phyloP scores from a whole-genome alignment of 2,888 invertebrate species.

The Cartodere bifasciata region DNA sequence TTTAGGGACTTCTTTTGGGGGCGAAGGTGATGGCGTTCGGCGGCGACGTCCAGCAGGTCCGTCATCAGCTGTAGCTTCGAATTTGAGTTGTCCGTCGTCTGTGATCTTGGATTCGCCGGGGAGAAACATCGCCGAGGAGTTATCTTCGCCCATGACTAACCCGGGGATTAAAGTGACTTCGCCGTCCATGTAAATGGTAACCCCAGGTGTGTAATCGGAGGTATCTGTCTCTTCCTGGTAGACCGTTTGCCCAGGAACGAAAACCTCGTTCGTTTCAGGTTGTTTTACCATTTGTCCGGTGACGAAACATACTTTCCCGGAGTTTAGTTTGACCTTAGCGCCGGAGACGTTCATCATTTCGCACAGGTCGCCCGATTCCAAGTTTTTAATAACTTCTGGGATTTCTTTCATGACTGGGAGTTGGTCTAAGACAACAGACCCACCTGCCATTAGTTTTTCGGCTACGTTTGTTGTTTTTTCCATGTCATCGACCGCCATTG shows the following conservation, averaged over 20 bases:
- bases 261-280: slow-evolving; percentile 28
- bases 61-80: slow-evolving; percentile 27
- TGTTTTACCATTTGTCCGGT: slow-evolving; percentile 67
- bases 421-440: slow-evolving; percentile 39
- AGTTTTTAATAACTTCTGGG: slow-evolving; percentile 46
- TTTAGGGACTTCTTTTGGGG: slow-evolving; percentile 15
- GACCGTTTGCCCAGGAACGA: slow-evolving; percentile 57
- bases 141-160: slow-evolving; percentile 52
- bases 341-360: slow-evolving; percentile 51
- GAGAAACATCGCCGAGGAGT: slow-evolving; percentile 29
- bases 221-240: slow-evolving; percentile 58
- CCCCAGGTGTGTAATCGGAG: slow-evolving; percentile 64
- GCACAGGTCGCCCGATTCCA: slow-evolving; percentile 45
- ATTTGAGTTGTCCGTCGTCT: slow-evolving; percentile 29
- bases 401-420: slow-evolving; percentile 51
- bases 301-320: slow-evolving; percentile 58
- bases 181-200: slow-evolving; percentile 60
- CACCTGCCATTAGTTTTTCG: slow-evolving; percentile 43
- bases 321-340: slow-evolving; percentile 36
- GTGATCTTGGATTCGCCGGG: slow-evolving; percentile 32
- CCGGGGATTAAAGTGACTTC: slow-evolving; percentile 70
- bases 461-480: slow-evolving; percentile 45
- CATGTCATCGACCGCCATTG: slow-evolving; percentile 43
- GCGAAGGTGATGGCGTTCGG: slow-evolving; percentile 17
- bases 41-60: slow-evolving; percentile 14